Evolutionary conservation across 2,888 invertebrate genomes (phyloP).

Genomic region (Acanthococcus lagerstroemiae): DNA sequence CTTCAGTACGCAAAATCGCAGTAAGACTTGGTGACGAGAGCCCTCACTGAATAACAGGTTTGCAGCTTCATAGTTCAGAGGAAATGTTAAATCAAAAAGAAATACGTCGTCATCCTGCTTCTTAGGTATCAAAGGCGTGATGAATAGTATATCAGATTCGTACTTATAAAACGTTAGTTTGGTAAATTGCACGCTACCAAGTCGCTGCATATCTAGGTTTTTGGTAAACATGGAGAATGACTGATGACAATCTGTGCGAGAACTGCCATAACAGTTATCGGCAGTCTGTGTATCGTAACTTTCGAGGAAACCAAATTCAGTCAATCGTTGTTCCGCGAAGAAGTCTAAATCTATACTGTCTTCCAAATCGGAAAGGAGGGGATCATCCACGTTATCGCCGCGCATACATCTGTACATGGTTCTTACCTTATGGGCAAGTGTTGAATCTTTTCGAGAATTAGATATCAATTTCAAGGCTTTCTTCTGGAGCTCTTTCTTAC

Average conservation of each 20-base stretch:
- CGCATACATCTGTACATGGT: neutral
- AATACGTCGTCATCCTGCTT: slow-evolving; percentile 1
- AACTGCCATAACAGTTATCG: neutral
- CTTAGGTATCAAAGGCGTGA: slow-evolving; percentile 7
- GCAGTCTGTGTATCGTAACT: slow-evolving; percentile 8
- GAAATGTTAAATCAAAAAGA: slow-evolving; percentile 1
- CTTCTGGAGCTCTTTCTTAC: slow-evolving; percentile 24
- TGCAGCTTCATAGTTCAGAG: neutral
- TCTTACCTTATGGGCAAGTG: neutral
- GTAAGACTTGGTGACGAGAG: neutral
- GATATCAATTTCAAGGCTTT: slow-evolving; percentile 9
- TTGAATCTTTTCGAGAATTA: neutral
- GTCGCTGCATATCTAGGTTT: neutral
- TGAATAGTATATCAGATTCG: slow-evolving; percentile 3
- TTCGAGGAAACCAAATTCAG: neutral
- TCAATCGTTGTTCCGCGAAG: neutral
- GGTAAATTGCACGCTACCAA: slow-evolving; percentile 1
- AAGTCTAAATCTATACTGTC: neutral
- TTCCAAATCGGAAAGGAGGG: neutral
- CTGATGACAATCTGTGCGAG: neutral
- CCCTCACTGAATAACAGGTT: neutral
- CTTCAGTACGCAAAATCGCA: slow-evolving; percentile 7
- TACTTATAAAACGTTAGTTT: slow-evolving; percentile 14
- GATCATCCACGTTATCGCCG: neutral
- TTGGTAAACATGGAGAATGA: neutral